Conservation (phyloP, 2,888 invertebrate species). For the Ochropleura plecta region DNA sequence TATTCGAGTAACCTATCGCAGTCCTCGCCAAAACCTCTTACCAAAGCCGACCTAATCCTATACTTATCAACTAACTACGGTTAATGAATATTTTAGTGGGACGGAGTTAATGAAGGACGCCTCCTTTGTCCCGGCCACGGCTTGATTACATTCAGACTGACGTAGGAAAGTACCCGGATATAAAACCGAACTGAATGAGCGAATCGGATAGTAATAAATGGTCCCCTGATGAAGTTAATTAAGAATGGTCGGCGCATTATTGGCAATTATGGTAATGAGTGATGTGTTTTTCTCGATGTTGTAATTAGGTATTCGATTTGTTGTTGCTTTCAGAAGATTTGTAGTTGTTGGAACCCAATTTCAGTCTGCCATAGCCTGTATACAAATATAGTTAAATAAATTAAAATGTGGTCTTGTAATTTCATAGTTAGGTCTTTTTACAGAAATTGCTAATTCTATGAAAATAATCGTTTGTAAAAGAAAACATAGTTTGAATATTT, state of each 20-base stretch:
- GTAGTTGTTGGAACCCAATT: neutral
- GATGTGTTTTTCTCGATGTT: slow-evolving; percentile 1
- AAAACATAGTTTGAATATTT: neutral
- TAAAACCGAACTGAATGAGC: slow-evolving; percentile 65
- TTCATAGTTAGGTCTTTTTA: neutral
- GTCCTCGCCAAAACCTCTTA: slow-evolving; percentile 49
- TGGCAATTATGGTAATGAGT: slow-evolving; percentile 26
- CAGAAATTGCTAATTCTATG: neutral
- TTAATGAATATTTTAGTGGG: slow-evolving; percentile 88
- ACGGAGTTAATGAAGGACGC: slow-evolving; percentile 86
- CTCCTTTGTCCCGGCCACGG: slow-evolving; percentile 85
- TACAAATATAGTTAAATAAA: neutral
- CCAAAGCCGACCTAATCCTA: slow-evolving; percentile 57
- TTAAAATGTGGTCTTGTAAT: neutral
- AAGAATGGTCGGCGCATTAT: slow-evolving; percentile 32
- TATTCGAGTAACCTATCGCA: slow-evolving; percentile 43
- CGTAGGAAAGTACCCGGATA: slow-evolving; percentile 66
- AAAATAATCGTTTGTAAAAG: neutral
- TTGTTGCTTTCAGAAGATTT: neutral
- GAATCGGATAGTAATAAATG: slow-evolving; percentile 38
- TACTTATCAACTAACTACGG: slow-evolving; percentile 73
- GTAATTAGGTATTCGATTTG: slow-evolving; percentile 9
- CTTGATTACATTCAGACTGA: slow-evolving; percentile 82
- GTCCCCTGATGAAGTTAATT: slow-evolving; percentile 41
- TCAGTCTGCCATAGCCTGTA: neutral